Conservation (phyloP, 2,797 vertebrate genomes). For the Oophaga sylvatica region DNA sequence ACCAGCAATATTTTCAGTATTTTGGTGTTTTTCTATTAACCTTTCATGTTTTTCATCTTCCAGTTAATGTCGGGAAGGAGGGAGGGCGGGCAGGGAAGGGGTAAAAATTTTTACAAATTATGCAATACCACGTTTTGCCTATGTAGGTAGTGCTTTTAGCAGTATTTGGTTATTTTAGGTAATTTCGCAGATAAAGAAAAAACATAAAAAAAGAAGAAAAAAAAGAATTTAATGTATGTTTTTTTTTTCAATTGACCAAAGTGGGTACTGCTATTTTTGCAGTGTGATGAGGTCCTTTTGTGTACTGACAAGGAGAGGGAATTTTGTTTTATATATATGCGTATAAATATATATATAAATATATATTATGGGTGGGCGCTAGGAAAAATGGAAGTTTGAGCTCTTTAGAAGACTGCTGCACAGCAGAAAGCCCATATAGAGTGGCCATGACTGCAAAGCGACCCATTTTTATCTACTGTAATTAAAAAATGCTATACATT, state of each 20-base stretch:
- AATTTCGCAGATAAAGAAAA: constrained; percentile 95
- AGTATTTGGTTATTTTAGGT: constrained; percentile 97
- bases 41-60: constrained; percentile 96
- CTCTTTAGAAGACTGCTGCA: constrained; percentile 85
- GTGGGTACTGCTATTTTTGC: constrained; percentile 99
- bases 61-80: constrained; percentile 93
- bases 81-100: constrained; percentile 85
- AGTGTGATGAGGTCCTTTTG: constrained; percentile 95
- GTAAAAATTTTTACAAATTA: constrained; percentile 99
- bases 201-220: constrained; percentile 83
- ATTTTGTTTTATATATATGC: constrained; percentile 74
- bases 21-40: constrained; percentile 95
- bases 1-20: constrained; percentile 96
- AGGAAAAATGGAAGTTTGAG: constrained; percentile 81
- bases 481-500: constrained; percentile 7
- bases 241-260: constrained; percentile 94
- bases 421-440: constrained; percentile 85
- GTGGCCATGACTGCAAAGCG: constrained; percentile 91
- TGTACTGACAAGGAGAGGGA: constrained; percentile 86
- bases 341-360: constrained; percentile 72
- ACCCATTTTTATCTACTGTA: constrained; percentile 86
- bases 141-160: constrained; percentile 99
- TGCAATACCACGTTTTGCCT: constrained; percentile 99
- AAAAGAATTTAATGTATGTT: constrained; percentile 77
- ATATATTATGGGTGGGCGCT: constrained; percentile 81